Percentiles rank a stretch among this genome's conserved stretches.
Conservation (phyloP, 2,113 vertebrate genomes). For the Onychorhynchus coronatus region DNA sequence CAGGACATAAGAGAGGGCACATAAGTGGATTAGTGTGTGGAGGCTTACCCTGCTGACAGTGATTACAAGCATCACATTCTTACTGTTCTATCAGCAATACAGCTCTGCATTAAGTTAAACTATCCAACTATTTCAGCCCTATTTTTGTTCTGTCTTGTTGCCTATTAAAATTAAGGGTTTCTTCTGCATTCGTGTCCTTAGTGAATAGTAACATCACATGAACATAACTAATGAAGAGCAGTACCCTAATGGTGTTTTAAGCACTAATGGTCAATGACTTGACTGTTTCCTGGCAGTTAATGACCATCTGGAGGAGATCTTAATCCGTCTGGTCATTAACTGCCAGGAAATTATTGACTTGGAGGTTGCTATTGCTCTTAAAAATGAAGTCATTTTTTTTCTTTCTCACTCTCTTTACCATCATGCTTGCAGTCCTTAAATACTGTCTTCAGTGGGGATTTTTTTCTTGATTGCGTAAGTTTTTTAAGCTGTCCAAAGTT, state of each 20-base stretch:
- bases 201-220: background rate
- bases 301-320: conserved; percentile 52
- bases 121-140: background rate
- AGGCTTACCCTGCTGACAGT: background rate
- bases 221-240: conserved; percentile 2
- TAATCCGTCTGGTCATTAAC: conserved; percentile 19
- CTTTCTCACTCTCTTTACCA: background rate
- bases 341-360: conserved; percentile 46
- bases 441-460: background rate
- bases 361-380: background rate
- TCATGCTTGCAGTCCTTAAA: background rate
- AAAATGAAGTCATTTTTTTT: conserved; percentile 1
- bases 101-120: background rate
- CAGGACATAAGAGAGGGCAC: background rate
- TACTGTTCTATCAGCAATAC: background rate
- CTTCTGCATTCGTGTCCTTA: background rate
- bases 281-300: conserved; percentile 53
- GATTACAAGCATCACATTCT: background rate
- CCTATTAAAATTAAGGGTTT: background rate
- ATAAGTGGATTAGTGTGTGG: background rate
- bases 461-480: background rate
- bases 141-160: background rate
- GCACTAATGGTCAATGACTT: background rate
- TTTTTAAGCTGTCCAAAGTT: background rate
- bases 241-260: background rate